Base-by-base conservation (phyloP, 2,113 vertebrate species). In the Microcebus jonahi region DNA sequence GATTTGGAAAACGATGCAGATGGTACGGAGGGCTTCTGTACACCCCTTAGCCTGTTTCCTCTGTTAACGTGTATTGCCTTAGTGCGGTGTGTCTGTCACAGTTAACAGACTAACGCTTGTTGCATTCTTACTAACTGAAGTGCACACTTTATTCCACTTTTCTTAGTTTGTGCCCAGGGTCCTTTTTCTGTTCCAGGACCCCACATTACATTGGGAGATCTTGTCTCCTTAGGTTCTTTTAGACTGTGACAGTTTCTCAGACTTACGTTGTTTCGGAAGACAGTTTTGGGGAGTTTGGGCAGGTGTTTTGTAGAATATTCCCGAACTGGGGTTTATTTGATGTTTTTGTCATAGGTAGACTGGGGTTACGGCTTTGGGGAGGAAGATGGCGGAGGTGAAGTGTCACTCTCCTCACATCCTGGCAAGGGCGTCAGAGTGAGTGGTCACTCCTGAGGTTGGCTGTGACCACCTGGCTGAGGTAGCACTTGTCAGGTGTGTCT, bases 41-140 rank as follows among this genome's bases (percentile, higher is more conserved):
- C 1, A 2, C 5, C 63, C 4, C 8, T 18, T 31, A 8, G n/a
- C 14, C 14, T 2, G 25, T 8, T 20, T 42, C 94, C 70, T 73
- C 20, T 13, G 3, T 20, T 53, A 17, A 29, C 50, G n/a, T 29
- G 27, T 42, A 42, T 18, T 42, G 20, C 12, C 0, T 57, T 14
- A 9, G n/a, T 25, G 2, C 0, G 8, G 53, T 2, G 2, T 8
- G 0, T 10, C 12, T 83, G 42, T 76, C 90, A 45, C n/a, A 13
- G 15, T 23, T 48, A 34, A 2, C 7, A n/a, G 23, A 18, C 25
- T 2, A 11, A 15, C 3, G 0, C 29, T 48, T 36, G 10, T 55
- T 18, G 18, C 2, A 3, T 55, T 29, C 15, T 34, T 61, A 11
- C 13, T 50, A 31, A 45, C 5, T 42, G 9, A 55, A 45, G 25